Evolutionary conservation across 2,888 invertebrate species (phyloP).

Genomic region (Conops quadrifasciatus): DNA sequence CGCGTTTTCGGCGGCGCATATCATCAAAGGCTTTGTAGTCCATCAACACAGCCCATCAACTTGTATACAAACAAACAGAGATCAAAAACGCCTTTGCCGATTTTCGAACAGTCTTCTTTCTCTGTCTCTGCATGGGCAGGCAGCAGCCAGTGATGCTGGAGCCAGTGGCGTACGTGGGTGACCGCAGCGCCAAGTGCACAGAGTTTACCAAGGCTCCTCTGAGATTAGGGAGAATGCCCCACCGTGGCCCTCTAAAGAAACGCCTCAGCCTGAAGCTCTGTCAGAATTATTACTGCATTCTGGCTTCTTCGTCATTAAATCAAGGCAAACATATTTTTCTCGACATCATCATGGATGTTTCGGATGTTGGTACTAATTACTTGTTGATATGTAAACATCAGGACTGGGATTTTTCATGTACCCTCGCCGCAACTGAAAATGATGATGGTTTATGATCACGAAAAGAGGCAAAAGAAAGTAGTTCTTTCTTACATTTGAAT

Average conservation of each 20-base stretch:
- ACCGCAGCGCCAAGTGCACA: no score
- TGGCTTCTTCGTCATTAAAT: background rate
- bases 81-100: slow-evolving; percentile 57
- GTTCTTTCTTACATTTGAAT: no score
- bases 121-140: background rate
- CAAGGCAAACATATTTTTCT: background rate
- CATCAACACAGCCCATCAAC: slow-evolving; percentile 65
- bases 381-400: slow-evolving; percentile 25
- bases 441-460: no score
- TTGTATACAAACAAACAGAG: slow-evolving; percentile 65
- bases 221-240: no score
- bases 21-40: slow-evolving; percentile 58
- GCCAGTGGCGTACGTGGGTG: background rate
- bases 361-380: slow-evolving; percentile 29
- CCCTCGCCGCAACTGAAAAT: no score
- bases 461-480: no score
- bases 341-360: background rate
- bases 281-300: slow-evolving; percentile 6
- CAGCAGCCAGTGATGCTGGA: background rate
- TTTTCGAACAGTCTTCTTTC: background rate
- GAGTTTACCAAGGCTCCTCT: no score
- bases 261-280: slow-evolving; percentile 14
- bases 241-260: slow-evolving; percentile 5
- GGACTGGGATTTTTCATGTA: no score
- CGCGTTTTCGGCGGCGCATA: slow-evolving; percentile 35